phyloP scores from a whole-genome alignment of 2,797 vertebrate genomes.

The Brachyrhaphis roseni region DNA sequence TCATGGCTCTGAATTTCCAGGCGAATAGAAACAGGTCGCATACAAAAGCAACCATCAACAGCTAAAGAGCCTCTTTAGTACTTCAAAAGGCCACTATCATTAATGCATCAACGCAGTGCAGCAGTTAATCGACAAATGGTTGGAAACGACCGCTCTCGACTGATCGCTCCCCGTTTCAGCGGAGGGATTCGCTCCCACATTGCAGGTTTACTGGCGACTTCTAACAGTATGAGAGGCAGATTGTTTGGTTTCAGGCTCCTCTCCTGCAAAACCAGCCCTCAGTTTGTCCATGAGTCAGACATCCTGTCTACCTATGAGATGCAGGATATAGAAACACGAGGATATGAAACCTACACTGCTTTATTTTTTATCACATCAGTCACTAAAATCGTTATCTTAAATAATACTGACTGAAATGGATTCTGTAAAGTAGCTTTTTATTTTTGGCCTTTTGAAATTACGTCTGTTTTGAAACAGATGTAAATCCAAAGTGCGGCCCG shows the following conservation, averaged over 20 bases:
- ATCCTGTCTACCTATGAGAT: neutral
- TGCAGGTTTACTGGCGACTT: neutral
- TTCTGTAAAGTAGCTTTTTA: neutral
- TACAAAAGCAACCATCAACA: neutral
- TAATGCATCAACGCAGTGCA: neutral
- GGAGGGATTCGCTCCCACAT: neutral
- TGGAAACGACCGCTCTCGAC: neutral
- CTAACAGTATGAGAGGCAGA: neutral
- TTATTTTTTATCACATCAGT: neutral
- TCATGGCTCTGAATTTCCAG: neutral
- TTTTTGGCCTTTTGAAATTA: neutral
- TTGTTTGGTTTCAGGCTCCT: neutral
- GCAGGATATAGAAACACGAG: neutral
- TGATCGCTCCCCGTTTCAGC: neutral
- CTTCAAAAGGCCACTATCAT: constrained; percentile 9
- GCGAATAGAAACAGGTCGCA: neutral
- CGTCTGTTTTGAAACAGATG: neutral
- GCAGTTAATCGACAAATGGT: constrained; percentile 14
- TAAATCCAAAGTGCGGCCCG: neutral
- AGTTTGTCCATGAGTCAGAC: neutral
- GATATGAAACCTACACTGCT: neutral
- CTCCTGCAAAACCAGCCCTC: neutral
- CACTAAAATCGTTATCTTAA: neutral
- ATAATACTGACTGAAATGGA: neutral
- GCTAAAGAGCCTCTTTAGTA: neutral